Base-by-base conservation (phyloP, 2,888 invertebrate genomes). In the Phlogophora meticulosa region DNA sequence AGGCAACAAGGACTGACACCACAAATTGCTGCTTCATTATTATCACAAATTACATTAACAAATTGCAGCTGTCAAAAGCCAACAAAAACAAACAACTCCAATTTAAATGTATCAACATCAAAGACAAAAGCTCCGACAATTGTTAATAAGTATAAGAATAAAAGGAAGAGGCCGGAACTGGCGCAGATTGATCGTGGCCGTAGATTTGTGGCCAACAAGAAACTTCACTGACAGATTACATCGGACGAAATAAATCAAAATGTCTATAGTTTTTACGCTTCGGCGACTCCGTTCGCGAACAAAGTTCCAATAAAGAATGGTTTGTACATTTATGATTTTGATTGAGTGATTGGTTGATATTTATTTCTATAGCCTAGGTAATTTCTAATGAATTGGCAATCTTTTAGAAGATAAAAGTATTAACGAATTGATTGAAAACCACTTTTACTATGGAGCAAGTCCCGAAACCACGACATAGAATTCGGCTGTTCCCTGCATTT, bases 141-240 rank as follows among this genome's bases (percentile, higher is more conserved):
- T 85, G 86, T 85, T 84, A 85, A 86, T 86, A 85, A 85, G 81
- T 84, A 85, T 72, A 76, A 78, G 81, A 88, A 84, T 83, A 83
- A 86, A 86, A 83, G 80, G 76, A 79, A 77, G 55, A 76, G 73
- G 60, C 76, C 72, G 56, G 78, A 83, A 81, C 83, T 78, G 73
- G 55, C 78, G 78, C 83, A 88, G 88, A 88, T 88, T 88, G 88
- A 88, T 88, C 79, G 78, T 76, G 68, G 80, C 67, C 72, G 72
- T 76, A 82, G 87, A 85, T 88, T 88, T 85, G 87, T 66, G 85
- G 87, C 76, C 73, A 82, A 83, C 83, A 86, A 88, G 86, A 84
- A 87, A 88, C 85, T 87, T 85, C 70, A 79, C 80, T 88, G 88
- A 88, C 86, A 85, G 88, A 88, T 88, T 87, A 87, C 88, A 82